phyloP scores from a whole-genome alignment of 2,888 invertebrate genomes.

The Nephrocerus scutellatus region DNA sequence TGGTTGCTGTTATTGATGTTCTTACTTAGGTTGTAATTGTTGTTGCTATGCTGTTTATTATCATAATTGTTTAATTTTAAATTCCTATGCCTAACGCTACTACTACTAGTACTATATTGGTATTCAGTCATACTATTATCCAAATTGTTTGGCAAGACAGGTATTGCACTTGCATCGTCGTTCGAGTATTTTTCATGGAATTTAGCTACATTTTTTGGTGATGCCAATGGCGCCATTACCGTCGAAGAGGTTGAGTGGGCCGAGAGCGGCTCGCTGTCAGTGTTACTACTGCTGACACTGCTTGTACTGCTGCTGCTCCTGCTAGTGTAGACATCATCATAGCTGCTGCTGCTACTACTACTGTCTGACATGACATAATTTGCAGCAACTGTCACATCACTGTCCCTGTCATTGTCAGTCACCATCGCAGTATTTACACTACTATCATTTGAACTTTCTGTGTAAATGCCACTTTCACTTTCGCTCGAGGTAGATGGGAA shows the following conservation, averaged over 20 bases:
- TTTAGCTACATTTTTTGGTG: conserved; percentile 5
- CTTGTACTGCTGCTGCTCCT: conserved; percentile 13
- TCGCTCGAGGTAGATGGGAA: background rate
- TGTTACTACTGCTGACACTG: conserved; percentile 14
- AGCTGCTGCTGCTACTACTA: conserved; percentile 17
- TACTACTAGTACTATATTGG: conserved; percentile 27
- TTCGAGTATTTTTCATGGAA: conserved; percentile 26
- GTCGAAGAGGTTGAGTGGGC: too few species aligned
- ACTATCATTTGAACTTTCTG: conserved; percentile 3
- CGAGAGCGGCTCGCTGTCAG: too few species aligned
- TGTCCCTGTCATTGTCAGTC: background rate
- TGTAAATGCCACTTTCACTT: background rate
- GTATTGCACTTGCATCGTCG: conserved; percentile 28
- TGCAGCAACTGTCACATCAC: background rate
- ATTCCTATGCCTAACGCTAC: conserved; percentile 23
- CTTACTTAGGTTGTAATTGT: conserved; percentile 22
- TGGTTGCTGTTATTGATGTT: conserved; percentile 26
- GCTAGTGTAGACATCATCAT: conserved; percentile 14
- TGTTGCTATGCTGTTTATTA: background rate
- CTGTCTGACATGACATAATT: conserved; percentile 5
- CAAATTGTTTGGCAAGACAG: conserved; percentile 27
- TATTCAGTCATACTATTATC: conserved; percentile 30
- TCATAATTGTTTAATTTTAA: conserved; percentile 14
- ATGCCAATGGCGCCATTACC: background rate
- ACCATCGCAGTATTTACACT: conserved; percentile 3